phyloP scores from a whole-genome alignment of 92 coral and sea anemone genomes.

The Meandrina meandrites region DNA sequence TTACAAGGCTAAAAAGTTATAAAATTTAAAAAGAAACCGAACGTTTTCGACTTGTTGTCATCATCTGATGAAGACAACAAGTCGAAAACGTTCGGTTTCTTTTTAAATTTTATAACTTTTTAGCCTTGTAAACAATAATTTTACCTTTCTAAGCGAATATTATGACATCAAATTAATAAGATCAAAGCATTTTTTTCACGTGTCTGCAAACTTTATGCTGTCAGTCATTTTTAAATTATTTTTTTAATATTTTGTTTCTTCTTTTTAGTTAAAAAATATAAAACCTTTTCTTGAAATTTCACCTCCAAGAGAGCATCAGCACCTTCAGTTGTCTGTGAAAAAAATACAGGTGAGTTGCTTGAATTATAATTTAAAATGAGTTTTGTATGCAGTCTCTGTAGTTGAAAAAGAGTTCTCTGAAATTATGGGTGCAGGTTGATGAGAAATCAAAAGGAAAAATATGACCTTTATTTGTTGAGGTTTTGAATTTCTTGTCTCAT shows the following conservation, averaged over 20 bases:
- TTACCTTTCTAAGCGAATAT: too few species aligned
- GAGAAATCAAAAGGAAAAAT: not conserved
- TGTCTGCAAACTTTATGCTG: not conserved
- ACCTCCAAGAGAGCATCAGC: conserved; percentile 76
- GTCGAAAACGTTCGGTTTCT: too few species aligned
- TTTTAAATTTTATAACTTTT: too few species aligned
- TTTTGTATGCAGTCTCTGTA: not conserved
- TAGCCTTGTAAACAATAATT: too few species aligned
- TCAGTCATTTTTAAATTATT: not conserved
- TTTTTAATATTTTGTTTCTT: not conserved
- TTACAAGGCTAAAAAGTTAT: too few species aligned
- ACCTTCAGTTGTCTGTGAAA: conserved; percentile 70
- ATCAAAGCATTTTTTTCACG: too few species aligned
- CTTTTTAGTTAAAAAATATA: conserved; percentile 74
- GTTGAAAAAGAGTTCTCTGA: not conserved
- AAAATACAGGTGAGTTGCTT: conserved; percentile 64
- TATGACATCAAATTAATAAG: too few species aligned
- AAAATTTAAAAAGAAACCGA: too few species aligned
- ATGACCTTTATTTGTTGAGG: too few species aligned
- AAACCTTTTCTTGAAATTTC: conserved; percentile 79
- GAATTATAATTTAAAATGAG: not conserved
- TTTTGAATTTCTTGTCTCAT: not conserved
- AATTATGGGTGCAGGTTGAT: not conserved
- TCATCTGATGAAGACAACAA: too few species aligned
- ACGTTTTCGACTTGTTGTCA: too few species aligned